Percentiles rank a stretch among this genome's conserved stretches.
phyloP scores from a whole-genome alignment of 1,140 invertebrate species.

The Anthonomus grandis region DNA sequence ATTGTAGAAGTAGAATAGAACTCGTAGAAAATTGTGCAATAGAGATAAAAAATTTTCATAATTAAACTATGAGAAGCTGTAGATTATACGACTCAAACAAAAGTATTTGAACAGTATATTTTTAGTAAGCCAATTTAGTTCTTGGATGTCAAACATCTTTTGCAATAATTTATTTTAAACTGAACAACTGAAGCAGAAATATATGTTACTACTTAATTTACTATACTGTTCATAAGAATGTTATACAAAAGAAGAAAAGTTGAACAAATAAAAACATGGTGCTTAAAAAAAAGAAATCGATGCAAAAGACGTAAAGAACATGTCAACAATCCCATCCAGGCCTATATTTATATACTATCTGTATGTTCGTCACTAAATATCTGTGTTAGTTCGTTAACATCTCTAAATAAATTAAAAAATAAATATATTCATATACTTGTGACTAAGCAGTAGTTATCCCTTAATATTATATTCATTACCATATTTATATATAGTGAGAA shows the following conservation, averaged over 20 bases:
- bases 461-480: constrained; percentile 35
- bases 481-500: constrained; percentile 57
- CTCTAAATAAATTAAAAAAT: constrained; percentile 28
- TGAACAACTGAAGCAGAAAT: too few relatives aligned
- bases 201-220: too few relatives aligned
- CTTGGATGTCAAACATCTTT: too few relatives aligned
- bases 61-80: too few relatives aligned
- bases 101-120: too few relatives aligned
- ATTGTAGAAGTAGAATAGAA: too few relatives aligned
- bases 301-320: constrained; percentile 5
- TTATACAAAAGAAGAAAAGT: constrained; percentile 6
- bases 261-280: too few relatives aligned
- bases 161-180: too few relatives aligned
- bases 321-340: constrained; percentile 24
- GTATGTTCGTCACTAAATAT: constrained; percentile 47
- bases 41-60: too few relatives aligned
- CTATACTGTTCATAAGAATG: too few relatives aligned
- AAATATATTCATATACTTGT: constrained; percentile 34
- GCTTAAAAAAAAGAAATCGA: neutral
- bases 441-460: constrained; percentile 42
- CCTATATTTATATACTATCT: constrained; percentile 36
- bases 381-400: constrained; percentile 49
- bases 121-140: too few relatives aligned
- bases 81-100: too few relatives aligned
- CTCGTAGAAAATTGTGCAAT: constrained; percentile 18